Percentiles rank a stretch among this genome's conserved stretches.
Evolutionary conservation across 1,140 invertebrate species (phyloP).

Genomic region (Drosophila burlai): DNA sequence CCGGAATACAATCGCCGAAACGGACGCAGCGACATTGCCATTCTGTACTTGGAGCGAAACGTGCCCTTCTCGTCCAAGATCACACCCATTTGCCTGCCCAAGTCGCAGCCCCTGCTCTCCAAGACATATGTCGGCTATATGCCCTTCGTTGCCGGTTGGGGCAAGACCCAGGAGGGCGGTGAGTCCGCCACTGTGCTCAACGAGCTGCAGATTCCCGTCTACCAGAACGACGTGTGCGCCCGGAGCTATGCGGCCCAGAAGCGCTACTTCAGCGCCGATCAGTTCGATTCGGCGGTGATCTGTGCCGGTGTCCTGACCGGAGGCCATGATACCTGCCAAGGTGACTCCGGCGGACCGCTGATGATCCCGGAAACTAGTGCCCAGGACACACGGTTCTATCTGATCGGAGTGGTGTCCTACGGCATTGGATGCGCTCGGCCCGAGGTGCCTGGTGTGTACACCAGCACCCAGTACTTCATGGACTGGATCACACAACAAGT

Average conservation of each 20-base stretch:
- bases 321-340: slow-evolving; percentile 93
- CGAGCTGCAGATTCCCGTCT: slow-evolving; percentile 90
- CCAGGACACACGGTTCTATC: slow-evolving; percentile 85
- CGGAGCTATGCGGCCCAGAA: slow-evolving; percentile 87
- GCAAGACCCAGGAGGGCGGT: slow-evolving; percentile 86
- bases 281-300: slow-evolving; percentile 87
- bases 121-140: slow-evolving; percentile 85
- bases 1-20: slow-evolving; percentile 63
- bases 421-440: slow-evolving; percentile 89
- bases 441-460: slow-evolving; percentile 91
- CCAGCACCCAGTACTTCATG: slow-evolving; percentile 88
- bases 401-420: slow-evolving; percentile 90
- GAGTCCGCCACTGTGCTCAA: slow-evolving; percentile 88
- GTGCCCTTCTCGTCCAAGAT: slow-evolving; percentile 63
- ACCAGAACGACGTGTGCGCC: slow-evolving; percentile 88
- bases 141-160: slow-evolving; percentile 92
- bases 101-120: slow-evolving; percentile 28
- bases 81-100: slow-evolving; percentile 72
- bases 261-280: slow-evolving; percentile 87
- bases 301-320: slow-evolving; percentile 91
- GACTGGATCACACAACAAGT: slow-evolving; percentile 85
- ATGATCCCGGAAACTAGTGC: slow-evolving; percentile 87
- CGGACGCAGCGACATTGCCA: slow-evolving; percentile 75
- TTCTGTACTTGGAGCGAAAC: slow-evolving; percentile 71
- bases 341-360: slow-evolving; percentile 94